Conservation (phyloP, 2,113 vertebrate species). For the Lonchura striata region DNA sequence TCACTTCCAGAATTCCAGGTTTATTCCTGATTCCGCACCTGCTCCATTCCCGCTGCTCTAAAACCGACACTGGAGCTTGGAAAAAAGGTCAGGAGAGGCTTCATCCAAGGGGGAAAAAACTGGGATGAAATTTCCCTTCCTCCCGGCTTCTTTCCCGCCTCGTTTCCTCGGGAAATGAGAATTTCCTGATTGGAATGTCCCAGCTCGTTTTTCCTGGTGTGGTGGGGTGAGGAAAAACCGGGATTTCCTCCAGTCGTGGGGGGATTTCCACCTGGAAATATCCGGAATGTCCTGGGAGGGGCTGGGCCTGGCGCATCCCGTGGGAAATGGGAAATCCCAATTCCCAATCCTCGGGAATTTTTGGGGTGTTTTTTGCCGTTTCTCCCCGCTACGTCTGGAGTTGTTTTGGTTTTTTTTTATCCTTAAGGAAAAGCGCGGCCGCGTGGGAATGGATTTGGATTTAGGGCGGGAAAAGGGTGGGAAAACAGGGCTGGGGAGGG, state of each 20-base stretch:
- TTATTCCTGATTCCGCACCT: slow-evolving; percentile 67
- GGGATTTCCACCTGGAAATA: background rate
- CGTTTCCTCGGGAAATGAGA: background rate
- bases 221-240: accelerated
- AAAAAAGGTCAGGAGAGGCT: slow-evolving; percentile 30
- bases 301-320: accelerated
- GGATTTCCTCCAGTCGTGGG: accelerated
- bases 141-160: accelerated
- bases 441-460: background rate
- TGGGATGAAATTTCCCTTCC: slow-evolving; percentile 15
- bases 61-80: slow-evolving; percentile 40
- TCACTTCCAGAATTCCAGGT: slow-evolving; percentile 37
- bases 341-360: accelerated
- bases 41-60: slow-evolving; percentile 54
- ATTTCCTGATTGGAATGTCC: background rate
- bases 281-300: accelerated
- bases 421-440: background rate
- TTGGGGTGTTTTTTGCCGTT: accelerated
- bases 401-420: background rate
- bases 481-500: background rate
- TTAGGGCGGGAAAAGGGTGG: background rate
- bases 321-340: background rate
- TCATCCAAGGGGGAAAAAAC: slow-evolving; percentile 53
- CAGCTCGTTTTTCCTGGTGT: accelerated
- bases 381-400: background rate